phyloP scores from a whole-genome alignment of 23 tunicate species.

The Ascidia mentula region DNA sequence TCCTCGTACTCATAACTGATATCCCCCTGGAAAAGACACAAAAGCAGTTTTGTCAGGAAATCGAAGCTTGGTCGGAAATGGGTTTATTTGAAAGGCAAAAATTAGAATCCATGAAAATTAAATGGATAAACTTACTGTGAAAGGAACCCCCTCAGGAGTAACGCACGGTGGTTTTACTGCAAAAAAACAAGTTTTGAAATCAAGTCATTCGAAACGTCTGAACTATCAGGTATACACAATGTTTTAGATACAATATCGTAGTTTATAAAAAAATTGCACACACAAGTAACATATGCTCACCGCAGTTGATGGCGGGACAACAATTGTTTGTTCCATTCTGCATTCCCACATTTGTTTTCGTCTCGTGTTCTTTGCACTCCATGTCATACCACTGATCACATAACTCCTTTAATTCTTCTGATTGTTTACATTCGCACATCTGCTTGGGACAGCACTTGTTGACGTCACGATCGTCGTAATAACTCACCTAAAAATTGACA shows the following conservation, averaged over 20 bases:
- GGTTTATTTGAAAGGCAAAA: too few species aligned
- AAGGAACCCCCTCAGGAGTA: neutral
- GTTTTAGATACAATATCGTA: too few species aligned
- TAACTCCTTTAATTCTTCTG: neutral
- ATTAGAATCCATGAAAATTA: too few species aligned
- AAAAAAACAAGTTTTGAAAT: too few species aligned
- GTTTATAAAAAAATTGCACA: too few species aligned
- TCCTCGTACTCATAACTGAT: neutral
- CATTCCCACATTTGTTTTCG: neutral
- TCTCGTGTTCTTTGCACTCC: constrained; percentile 6
- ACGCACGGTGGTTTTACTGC: neutral
- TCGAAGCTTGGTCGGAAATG: too few species aligned
- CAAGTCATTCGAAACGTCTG: too few species aligned
- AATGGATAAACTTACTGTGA: neutral
- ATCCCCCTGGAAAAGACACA: neutral
- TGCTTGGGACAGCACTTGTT: constrained; percentile 43
- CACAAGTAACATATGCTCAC: neutral
- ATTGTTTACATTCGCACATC: constrained; percentile 25
- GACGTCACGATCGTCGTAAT: constrained; percentile 8
- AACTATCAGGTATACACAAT: too few species aligned
- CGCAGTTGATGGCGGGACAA: constrained; percentile 38
- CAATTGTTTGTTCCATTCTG: constrained; percentile 4
- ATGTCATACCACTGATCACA: constrained; percentile 32
- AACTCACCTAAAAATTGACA: too few species aligned
- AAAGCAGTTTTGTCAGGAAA: too few species aligned